Evolutionary conservation across 2,888 invertebrate species (phyloP).

Genomic region (Arenicola marina): DNA sequence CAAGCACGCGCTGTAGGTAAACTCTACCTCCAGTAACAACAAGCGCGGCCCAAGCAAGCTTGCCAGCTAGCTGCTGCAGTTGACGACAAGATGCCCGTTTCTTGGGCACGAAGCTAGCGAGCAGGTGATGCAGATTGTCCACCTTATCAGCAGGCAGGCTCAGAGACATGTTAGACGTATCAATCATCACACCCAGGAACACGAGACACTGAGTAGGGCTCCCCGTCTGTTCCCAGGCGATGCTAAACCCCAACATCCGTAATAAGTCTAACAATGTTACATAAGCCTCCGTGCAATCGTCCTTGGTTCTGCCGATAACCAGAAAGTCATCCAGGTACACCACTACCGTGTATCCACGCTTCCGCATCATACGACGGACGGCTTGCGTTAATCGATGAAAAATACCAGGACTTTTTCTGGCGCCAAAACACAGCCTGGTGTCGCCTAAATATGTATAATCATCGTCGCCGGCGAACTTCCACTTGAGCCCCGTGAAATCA

Average conservation of each 20-base stretch:
- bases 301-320: not conserved
- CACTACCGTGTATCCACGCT: not conserved
- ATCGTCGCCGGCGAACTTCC: not conserved
- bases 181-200: slow-evolving; percentile 2
- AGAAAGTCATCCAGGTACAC: slow-evolving; percentile 6
- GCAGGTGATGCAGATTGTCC: not conserved
- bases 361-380: slow-evolving; percentile 1
- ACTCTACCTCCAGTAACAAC: slow-evolving; percentile 1
- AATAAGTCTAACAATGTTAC: not conserved
- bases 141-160: not conserved
- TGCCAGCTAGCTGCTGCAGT: not conserved
- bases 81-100: not conserved
- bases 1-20: slow-evolving; percentile 1
- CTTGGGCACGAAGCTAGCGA: not conserved
- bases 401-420: not conserved
- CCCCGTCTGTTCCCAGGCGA: not conserved
- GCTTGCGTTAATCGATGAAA: not conserved
- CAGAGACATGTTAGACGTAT: not conserved
- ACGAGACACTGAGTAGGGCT: not conserved
- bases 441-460: not conserved
- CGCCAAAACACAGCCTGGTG: not conserved
- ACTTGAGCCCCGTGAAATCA: not conserved
- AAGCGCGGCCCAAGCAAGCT: not conserved
- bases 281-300: not conserved
- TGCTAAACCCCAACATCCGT: not conserved